phyloP scores from a whole-genome alignment of 2,888 invertebrate species.

The Cryptocheilus praepositus region DNA sequence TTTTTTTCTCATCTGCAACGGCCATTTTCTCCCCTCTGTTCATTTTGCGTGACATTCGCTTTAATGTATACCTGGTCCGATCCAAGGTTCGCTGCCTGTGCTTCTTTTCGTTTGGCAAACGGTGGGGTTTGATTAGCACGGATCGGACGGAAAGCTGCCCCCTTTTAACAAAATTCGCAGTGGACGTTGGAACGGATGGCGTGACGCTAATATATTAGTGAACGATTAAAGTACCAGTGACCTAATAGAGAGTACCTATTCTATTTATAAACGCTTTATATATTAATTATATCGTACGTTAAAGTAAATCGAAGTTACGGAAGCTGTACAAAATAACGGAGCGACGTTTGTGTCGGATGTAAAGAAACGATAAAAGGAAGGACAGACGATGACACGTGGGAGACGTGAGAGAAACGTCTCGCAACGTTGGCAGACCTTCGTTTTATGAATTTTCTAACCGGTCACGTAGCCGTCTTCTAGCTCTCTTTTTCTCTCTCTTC shows the following conservation, averaged over 20 bases:
- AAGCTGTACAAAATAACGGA: conserved; percentile 16
- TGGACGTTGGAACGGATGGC: not conserved
- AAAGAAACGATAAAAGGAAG: conserved; percentile 1
- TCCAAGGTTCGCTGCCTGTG: conserved; percentile 15
- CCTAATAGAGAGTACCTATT: conserved; percentile 62
- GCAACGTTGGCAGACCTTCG: not conserved
- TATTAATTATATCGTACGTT: conserved; percentile 14
- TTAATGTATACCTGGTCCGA: conserved; percentile 45
- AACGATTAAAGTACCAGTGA: conserved; percentile 57
- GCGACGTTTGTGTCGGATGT: not conserved
- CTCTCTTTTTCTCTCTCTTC: conserved; percentile 6
- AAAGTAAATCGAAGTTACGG: conserved; percentile 17
- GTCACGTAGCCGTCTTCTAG: conserved; percentile 1
- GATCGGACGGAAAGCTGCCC: not conserved
- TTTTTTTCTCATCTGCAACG: conserved; percentile 36
- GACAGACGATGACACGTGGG: not conserved
- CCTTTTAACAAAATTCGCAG: not conserved
- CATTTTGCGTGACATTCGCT: conserved; percentile 55
- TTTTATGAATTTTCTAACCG: not conserved
- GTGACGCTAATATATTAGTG: conserved; percentile 16
- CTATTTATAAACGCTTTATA: conserved; percentile 59
- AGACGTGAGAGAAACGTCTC: too few relatives aligned
- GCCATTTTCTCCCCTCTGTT: conserved; percentile 30
- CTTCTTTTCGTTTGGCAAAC: conserved; percentile 4
- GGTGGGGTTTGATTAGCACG: not conserved